phyloP scores from a whole-genome alignment of 1,140 invertebrate genomes.

The Platyscapa corneri region DNA sequence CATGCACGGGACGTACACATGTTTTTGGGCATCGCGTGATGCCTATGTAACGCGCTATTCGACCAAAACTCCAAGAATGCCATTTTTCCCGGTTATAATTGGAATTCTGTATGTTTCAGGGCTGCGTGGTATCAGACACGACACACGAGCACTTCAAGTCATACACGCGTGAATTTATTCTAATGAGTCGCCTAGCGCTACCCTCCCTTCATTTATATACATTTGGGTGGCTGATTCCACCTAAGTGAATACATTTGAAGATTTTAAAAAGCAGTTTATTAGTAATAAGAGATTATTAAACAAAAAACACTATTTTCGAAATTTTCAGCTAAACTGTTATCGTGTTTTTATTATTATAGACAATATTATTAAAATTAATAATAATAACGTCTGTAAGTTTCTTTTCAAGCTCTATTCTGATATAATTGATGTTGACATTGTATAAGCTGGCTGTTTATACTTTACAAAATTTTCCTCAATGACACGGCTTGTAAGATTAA shows the following conservation, averaged over 20 bases:
- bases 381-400: too few relatives aligned
- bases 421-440: too few relatives aligned
- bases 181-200: neutral
- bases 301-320: too few relatives aligned
- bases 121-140: neutral
- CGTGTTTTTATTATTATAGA: too few relatives aligned
- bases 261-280: neutral
- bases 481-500: too few relatives aligned
- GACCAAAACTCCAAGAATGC: constrained; percentile 16
- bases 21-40: constrained; percentile 18
- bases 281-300: too few relatives aligned
- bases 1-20: neutral
- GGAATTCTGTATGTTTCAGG: constrained; percentile 24
- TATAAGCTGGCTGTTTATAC: too few relatives aligned
- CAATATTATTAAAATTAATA: too few relatives aligned
- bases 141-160: neutral
- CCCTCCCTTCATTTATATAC: neutral
- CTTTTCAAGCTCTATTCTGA: too few relatives aligned
- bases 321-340: too few relatives aligned
- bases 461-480: too few relatives aligned
- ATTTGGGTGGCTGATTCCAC: neutral
- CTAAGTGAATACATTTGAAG: neutral
- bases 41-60: neutral
- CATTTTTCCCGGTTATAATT: constrained; percentile 34
- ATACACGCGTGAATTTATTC: neutral